Conservation (phyloP, 64 coral and sea anemone species). For the Hydrozoanthus tunicans region DNA sequence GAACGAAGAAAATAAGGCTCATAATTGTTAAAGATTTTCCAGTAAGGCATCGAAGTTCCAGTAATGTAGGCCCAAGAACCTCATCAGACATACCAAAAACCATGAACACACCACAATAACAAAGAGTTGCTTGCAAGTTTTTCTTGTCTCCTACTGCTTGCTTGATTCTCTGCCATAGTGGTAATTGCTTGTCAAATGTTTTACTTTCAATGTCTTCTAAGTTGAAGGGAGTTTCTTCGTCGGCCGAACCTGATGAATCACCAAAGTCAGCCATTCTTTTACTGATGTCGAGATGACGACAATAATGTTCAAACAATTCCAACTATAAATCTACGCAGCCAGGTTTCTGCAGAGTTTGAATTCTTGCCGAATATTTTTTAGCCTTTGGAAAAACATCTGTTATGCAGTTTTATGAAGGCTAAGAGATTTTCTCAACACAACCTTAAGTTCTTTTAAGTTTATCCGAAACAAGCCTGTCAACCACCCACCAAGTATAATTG, state of each 20-base stretch:
- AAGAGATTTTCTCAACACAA: background rate
- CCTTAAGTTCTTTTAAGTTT: no score
- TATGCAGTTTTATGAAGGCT: background rate
- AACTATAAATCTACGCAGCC: background rate
- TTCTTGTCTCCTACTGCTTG: constrained; percentile 67
- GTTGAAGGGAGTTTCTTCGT: constrained; percentile 82
- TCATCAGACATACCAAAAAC: constrained; percentile 98
- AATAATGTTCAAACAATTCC: background rate
- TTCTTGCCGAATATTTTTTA: background rate
- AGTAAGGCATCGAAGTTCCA: constrained; percentile 79
- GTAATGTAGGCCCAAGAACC: constrained; percentile 81
- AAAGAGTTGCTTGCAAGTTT: constrained; percentile 76
- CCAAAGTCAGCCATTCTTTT: constrained; percentile 50
- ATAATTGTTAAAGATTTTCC: constrained; percentile 88
- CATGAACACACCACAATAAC: constrained; percentile 94
- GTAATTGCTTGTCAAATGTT: constrained; percentile 66
- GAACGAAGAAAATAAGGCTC: constrained; percentile 91
- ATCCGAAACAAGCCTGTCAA: background rate
- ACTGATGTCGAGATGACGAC: no score
- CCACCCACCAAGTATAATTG: background rate
- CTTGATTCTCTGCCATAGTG: constrained; percentile 60
- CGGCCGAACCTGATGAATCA: constrained; percentile 62
- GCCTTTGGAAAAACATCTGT: background rate
- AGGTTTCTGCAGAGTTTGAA: background rate
- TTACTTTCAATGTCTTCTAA: constrained; percentile 77